A percentile compares a stretch with the other conserved stretches of the same genome.
Evolutionary conservation across 2,113 vertebrate species (phyloP).

Genomic region (Megaceryle torquata): DNA sequence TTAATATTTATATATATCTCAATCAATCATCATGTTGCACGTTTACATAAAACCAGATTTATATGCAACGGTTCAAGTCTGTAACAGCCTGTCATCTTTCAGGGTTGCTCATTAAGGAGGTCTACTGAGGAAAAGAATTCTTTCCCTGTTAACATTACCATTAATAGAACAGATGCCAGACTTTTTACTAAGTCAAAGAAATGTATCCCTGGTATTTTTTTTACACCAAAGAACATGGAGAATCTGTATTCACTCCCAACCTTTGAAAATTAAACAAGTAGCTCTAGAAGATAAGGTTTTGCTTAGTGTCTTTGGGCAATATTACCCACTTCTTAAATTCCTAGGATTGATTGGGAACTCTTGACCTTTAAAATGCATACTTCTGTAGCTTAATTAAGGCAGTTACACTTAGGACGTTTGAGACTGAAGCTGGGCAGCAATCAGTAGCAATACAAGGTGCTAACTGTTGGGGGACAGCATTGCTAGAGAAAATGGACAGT

Average conservation of each 20-base stretch:
- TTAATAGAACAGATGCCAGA: background rate
- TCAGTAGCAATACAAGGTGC: background rate
- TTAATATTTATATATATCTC: background rate
- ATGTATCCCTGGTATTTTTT: slow-evolving; percentile 19
- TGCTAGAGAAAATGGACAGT: background rate
- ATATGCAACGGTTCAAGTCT: background rate
- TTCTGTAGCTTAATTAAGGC: background rate
- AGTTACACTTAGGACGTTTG: background rate
- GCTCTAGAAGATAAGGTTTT: slow-evolving; percentile 49
- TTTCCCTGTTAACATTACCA: background rate
- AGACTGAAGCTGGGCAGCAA: background rate
- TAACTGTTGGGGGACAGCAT: background rate
- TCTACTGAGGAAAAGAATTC: background rate
- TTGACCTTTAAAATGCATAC: slow-evolving; percentile 55
- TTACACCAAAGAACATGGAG: background rate
- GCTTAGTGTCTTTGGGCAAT: slow-evolving; percentile 40
- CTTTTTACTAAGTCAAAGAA: background rate
- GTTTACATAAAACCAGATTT: background rate
- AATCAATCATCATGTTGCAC: background rate
- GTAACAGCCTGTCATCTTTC: background rate
- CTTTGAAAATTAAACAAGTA: slow-evolving; percentile 51
- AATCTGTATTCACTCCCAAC: slow-evolving; percentile 8
- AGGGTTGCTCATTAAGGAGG: background rate
- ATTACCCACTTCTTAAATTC: slow-evolving; percentile 61
- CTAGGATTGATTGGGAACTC: slow-evolving; percentile 32